These are phyloP conservation scores for Cyclopterus lumpus DNA, from an alignment of 2,797 vertebrate genomes.

Conservation along the genomic window DNA sequence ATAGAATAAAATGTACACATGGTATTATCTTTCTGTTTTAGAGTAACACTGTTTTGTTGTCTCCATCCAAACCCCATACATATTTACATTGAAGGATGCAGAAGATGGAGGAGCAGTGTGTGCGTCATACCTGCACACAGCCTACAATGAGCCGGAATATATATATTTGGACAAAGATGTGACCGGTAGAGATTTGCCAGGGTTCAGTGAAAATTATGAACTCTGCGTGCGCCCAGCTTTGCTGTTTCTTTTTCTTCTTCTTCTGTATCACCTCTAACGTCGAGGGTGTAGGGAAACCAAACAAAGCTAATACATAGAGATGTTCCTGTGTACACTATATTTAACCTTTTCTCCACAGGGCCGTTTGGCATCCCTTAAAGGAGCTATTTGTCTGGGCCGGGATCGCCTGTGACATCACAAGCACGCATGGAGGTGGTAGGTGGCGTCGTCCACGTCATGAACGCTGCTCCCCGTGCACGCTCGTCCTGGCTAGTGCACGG, in stretches of 20 bases:
- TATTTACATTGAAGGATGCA: slow-evolving; percentile 62
- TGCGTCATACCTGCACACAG: slow-evolving; percentile 55
- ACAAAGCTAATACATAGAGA: slow-evolving; percentile 73
- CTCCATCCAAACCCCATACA: slow-evolving; percentile 45
- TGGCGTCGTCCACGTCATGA: background rate
- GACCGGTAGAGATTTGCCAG: slow-evolving; percentile 52
- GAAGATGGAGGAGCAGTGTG: slow-evolving; percentile 36
- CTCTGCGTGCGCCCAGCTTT: slow-evolving; percentile 35
- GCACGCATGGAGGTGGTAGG: background rate
- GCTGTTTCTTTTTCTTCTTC: slow-evolving; percentile 15
- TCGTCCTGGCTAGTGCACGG: background rate
- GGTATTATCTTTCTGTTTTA: slow-evolving; percentile 50
- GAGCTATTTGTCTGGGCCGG: background rate
- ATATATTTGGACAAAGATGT: slow-evolving; percentile 49
- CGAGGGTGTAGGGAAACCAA: slow-evolving; percentile 52
- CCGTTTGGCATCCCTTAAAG: slow-evolving; percentile 27
- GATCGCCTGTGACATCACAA: background rate
- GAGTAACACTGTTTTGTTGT: slow-evolving; percentile 50
- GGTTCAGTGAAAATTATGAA: slow-evolving; percentile 34
- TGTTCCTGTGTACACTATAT: slow-evolving; percentile 56
- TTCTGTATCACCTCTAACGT: slow-evolving; percentile 44
- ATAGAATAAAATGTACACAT: too few species aligned
- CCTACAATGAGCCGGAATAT: slow-evolving; percentile 52
- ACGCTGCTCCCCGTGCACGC: background rate
- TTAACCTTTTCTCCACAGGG: slow-evolving; percentile 40